Base-by-base conservation (phyloP, 1,140 invertebrate species). In the Drosophila ohnishii region DNA sequence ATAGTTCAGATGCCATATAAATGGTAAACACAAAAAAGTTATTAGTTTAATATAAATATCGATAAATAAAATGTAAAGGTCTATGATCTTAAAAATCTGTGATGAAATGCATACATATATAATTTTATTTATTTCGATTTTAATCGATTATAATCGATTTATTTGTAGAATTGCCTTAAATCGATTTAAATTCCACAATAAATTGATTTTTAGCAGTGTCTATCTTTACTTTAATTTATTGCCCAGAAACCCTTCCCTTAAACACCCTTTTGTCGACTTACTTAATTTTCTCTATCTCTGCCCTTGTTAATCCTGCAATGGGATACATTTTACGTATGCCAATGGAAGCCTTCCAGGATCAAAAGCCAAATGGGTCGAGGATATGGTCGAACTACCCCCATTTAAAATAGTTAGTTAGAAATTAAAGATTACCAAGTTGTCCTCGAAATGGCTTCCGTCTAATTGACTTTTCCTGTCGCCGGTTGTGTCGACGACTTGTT, bases 391-490 rank as follows among this genome's bases (percentile, higher is more conserved):
- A 32, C 32, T 13, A 30, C 40, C 34, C 34, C 40, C 28, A 37
- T 66, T 69, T 34, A 28, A 65, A 65, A 42, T 65, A 65, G 28
- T 66, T 67, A 37, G 58, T 30, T 58, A 28, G 56, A 45, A 58
- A 28, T 58, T 58, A 58, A 44, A 28, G 55, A 62, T 47, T 62
- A 62, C 56, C 42, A 19, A 16, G 39, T 71, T 35, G 67, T 71
- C 67, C 61, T 65, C 40, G 16, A 30, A 75, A 65, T 73, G 74
- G 74, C 74, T 40, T 78, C 53, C 64, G 39, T 44, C 63, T 76
- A 76, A 76, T 76, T 76, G 73, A 48, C 72, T 75, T 75, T 75
- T 75, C 39, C 48, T 73, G 69, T 73, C 51, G 56, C 71, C 51
- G 47, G 55, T 5, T 28, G 25, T 48, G 25, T 3, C 28, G 47